phyloP scores from a whole-genome alignment of 2,113 vertebrate genomes.

The Abramis brama region DNA sequence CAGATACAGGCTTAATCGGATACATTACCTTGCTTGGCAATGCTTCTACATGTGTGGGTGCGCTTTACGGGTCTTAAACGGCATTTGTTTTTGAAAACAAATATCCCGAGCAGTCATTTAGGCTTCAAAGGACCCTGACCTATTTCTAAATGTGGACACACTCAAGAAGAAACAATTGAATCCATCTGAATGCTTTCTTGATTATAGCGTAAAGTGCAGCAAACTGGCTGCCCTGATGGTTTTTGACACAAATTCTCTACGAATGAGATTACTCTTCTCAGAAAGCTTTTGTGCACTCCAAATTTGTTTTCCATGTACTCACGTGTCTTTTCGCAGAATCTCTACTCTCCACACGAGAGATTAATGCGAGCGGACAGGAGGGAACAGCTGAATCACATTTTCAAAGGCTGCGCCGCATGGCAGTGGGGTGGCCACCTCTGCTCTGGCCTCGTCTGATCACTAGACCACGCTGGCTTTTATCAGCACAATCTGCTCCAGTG shows the following conservation, averaged over 20 bases:
- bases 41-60: constrained; percentile 61
- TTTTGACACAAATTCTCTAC: not conserved
- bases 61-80: constrained; percentile 3
- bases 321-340: constrained; percentile 43
- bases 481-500: constrained; percentile 55
- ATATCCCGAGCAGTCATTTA: constrained; percentile 11
- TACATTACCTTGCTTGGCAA: constrained; percentile 66
- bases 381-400: constrained; percentile 24
- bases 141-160: constrained; percentile 21
- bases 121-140: constrained; percentile 30
- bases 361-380: constrained; percentile 33
- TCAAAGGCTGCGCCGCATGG: constrained; percentile 23
- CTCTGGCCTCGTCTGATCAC: constrained; percentile 24
- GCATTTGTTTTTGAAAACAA: constrained; percentile 18
- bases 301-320: not conserved
- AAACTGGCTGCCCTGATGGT: constrained; percentile 1
- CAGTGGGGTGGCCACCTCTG: constrained; percentile 40
- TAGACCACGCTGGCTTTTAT: constrained; percentile 50
- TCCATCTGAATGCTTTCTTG: constrained; percentile 9
- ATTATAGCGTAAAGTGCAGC: constrained; percentile 1
- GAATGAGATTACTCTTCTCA: constrained; percentile 25
- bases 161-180: not conserved
- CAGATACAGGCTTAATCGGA: constrained; percentile 43
- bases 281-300: constrained; percentile 4
- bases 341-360: not conserved